These are phyloP conservation scores for Protodeltote pygarga DNA, from an alignment of 2,888 invertebrate genomes.

Conservation along the genomic window DNA sequence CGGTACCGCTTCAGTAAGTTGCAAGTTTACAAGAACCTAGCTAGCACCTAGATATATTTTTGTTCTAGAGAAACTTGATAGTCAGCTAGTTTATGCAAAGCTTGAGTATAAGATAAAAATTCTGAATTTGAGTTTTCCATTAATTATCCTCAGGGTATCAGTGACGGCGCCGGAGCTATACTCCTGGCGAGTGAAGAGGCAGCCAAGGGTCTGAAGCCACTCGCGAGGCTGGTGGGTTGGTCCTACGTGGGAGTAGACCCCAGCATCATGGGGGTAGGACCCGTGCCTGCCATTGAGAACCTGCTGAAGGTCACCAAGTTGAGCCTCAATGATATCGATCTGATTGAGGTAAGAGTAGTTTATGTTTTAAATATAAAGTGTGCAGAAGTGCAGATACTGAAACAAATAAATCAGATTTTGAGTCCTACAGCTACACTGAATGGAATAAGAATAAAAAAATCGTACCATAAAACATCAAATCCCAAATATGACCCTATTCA, in stretches of 20 bases:
- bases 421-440: too few species aligned
- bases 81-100: too few species aligned
- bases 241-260: constrained; percentile 98
- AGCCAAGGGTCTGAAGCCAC: constrained; percentile 93
- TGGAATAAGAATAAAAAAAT: too few species aligned
- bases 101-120: too few species aligned
- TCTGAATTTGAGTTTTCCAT: too few species aligned
- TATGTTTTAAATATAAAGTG: background rate
- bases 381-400: background rate
- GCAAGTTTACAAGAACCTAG: background rate
- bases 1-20: constrained; percentile 95
- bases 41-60: too few species aligned
- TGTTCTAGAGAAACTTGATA: too few species aligned
- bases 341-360: constrained; percentile 91
- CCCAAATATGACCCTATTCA: too few species aligned
- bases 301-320: constrained; percentile 93
- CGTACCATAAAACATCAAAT: too few species aligned
- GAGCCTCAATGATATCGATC: constrained; percentile 94
- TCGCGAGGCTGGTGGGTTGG: constrained; percentile 97
- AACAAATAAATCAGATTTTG: background rate
- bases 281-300: constrained; percentile 96
- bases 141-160: constrained; percentile 91
- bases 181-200: constrained; percentile 97
- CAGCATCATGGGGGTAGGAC: constrained; percentile 99
- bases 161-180: constrained; percentile 98